These are phyloP conservation scores for Anser brachyrhynchus DNA, from an alignment of 2,113 vertebrate genomes.

Conservation along the genomic window DNA sequence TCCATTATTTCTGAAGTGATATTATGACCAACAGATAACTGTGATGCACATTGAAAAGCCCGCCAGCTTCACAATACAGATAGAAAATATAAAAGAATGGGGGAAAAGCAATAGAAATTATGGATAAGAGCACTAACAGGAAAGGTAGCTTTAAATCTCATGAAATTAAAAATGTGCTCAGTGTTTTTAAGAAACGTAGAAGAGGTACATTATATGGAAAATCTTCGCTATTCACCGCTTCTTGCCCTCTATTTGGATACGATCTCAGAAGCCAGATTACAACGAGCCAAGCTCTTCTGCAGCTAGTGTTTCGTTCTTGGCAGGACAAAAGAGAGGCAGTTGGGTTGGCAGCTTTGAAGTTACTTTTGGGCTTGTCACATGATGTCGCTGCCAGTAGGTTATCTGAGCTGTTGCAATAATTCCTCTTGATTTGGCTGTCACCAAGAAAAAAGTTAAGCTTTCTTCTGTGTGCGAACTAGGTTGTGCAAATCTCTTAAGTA, in stretches of 20 bases:
- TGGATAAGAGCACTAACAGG: background rate
- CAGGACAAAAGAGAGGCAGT: conserved; percentile 35
- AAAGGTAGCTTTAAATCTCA: background rate
- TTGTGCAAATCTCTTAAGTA: background rate
- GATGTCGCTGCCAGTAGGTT: conserved; percentile 19
- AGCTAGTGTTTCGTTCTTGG: background rate
- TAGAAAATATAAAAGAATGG: background rate
- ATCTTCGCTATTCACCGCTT: background rate
- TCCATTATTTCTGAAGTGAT: background rate
- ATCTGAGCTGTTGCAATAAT: conserved; percentile 51
- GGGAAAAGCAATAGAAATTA: background rate
- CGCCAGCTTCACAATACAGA: background rate
- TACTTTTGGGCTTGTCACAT: conserved; percentile 49
- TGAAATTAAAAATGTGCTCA: background rate
- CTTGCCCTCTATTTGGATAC: background rate
- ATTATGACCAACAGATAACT: background rate
- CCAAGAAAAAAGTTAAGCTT: conserved; percentile 36
- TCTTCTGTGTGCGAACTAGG: background rate
- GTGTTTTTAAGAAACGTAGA: background rate
- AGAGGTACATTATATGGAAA: background rate
- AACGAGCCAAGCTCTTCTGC: background rate
- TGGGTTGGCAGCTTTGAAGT: conserved; percentile 46
- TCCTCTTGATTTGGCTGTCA: conserved; percentile 26
- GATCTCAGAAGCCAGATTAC: background rate
- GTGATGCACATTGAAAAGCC: background rate